phyloP scores from a whole-genome alignment of 2,113 vertebrate species.

The Sinocyclocheilus rhinocerous region DNA sequence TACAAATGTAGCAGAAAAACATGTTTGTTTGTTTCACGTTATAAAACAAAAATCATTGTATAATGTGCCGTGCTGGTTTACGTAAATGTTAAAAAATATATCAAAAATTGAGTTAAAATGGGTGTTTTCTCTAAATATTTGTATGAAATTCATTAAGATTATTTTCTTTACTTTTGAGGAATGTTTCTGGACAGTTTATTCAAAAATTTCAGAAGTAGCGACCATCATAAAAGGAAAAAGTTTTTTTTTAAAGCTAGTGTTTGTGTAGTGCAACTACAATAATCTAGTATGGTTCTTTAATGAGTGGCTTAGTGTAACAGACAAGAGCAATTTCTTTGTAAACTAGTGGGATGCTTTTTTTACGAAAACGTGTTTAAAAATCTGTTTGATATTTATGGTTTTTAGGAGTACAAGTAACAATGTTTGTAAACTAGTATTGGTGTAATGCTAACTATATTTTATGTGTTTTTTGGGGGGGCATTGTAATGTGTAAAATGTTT shows the following conservation, averaged over 20 bases:
- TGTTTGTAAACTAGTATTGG: neutral
- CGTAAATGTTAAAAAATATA: neutral
- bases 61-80: neutral
- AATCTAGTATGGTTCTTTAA: neutral
- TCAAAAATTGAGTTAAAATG: neutral
- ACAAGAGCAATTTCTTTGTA: no score
- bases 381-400: neutral
- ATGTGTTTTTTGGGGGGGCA: no score
- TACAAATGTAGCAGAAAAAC: neutral
- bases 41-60: neutral
- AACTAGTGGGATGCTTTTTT: neutral
- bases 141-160: no score
- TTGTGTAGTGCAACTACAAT: neutral
- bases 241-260: neutral
- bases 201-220: neutral
- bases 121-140: no score
- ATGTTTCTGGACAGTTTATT: neutral
- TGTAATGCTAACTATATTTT: neutral
- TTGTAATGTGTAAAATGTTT: neutral
- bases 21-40: neutral
- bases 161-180: neutral
- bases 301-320: no score
- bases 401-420: neutral
- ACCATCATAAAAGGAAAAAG: neutral
- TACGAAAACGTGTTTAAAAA: neutral